Conservation (phyloP, 2,113 vertebrate species). For the Macquaria ambigua region DNA sequence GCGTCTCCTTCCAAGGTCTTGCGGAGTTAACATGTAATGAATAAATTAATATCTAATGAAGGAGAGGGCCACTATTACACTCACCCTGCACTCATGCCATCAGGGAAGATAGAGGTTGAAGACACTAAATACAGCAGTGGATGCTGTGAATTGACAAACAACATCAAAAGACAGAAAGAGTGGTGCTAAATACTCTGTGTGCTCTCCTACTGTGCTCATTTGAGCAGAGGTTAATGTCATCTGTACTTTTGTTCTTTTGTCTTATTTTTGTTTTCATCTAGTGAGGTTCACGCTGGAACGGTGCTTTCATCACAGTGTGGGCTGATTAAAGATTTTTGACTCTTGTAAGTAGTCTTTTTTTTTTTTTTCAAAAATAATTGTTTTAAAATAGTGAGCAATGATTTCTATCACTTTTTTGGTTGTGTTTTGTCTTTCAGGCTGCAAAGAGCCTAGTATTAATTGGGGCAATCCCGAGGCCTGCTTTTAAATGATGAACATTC, state of each 20-base stretch:
- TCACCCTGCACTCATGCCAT: slow-evolving; percentile 69
- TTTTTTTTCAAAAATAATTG: slow-evolving; percentile 28
- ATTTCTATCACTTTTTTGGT: slow-evolving; percentile 5
- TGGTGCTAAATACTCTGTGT: slow-evolving; percentile 76
- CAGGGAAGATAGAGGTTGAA: slow-evolving; percentile 58
- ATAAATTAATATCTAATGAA: slow-evolving; percentile 89
- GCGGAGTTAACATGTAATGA: slow-evolving; percentile 87
- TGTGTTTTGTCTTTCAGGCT: slow-evolving; percentile 25
- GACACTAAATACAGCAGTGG: slow-evolving; percentile 60
- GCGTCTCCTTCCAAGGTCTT: slow-evolving; percentile 79
- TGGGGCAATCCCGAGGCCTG: not conserved
- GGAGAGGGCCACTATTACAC: slow-evolving; percentile 59
- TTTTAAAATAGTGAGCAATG: slow-evolving; percentile 35
- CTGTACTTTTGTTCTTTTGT: slow-evolving; percentile 72
- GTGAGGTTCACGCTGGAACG: slow-evolving; percentile 52
- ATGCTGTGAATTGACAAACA: slow-evolving; percentile 78
- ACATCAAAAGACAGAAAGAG: slow-evolving; percentile 73
- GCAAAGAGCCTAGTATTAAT: slow-evolving; percentile 9
- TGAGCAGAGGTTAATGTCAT: slow-evolving; percentile 77
- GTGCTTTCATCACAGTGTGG: slow-evolving; percentile 71
- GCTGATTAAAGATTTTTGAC: slow-evolving; percentile 70
- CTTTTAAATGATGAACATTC: slow-evolving; percentile 17
- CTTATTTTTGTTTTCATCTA: slow-evolving; percentile 65
- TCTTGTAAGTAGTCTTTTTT: slow-evolving; percentile 35
- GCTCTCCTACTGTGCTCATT: slow-evolving; percentile 72